These are phyloP conservation scores for Mugil cephalus DNA, from an alignment of 2,113 vertebrate species.

Conservation along the genomic window DNA sequence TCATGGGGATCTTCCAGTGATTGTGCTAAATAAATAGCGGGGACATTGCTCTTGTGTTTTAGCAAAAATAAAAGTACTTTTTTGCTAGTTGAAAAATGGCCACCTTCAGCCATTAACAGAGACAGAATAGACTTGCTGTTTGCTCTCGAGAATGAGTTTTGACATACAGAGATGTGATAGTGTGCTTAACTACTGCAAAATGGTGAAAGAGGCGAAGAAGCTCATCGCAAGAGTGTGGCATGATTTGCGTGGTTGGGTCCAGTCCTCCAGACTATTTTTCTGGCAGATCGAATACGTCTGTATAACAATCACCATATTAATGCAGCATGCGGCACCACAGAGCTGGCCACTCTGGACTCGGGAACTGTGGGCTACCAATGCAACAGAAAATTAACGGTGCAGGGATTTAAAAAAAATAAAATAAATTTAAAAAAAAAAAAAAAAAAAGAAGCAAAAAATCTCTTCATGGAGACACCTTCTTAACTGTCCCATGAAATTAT, in stretches of 20 bases:
- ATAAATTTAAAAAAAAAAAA: slow-evolving; percentile 25
- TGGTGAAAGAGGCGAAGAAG: slow-evolving; percentile 27
- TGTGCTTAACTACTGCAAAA: slow-evolving; percentile 40
- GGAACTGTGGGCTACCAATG: slow-evolving; percentile 50
- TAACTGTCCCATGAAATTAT: slow-evolving; percentile 62
- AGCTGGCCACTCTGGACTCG: slow-evolving; percentile 77
- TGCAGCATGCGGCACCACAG: slow-evolving; percentile 67
- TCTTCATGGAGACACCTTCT: slow-evolving; percentile 59
- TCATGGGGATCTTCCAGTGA: slow-evolving; percentile 66
- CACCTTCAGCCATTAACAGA: slow-evolving; percentile 29
- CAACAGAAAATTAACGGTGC: slow-evolving; percentile 47
- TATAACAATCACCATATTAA: slow-evolving; percentile 40
- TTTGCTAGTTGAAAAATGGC: slow-evolving; percentile 47
- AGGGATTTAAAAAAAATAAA: slow-evolving; percentile 54
- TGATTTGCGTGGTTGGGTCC: slow-evolving; percentile 72
- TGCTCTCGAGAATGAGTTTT: slow-evolving; percentile 39
- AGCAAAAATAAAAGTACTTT: slow-evolving; percentile 41
- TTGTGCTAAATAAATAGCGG: slow-evolving; percentile 65
- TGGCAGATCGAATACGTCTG: slow-evolving; percentile 46
- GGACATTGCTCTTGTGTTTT: slow-evolving; percentile 56
- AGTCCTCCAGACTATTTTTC: slow-evolving; percentile 49
- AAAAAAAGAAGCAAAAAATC: slow-evolving; percentile 24
- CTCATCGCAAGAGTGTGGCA: slow-evolving; percentile 49
- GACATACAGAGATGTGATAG: slow-evolving; percentile 22
- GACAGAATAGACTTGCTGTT: slow-evolving; percentile 52